Evolutionary conservation across 1,140 invertebrate species (phyloP), one percentile per base, ranked within the genome.

Genomic region (Papilio polyxenes): DNA sequence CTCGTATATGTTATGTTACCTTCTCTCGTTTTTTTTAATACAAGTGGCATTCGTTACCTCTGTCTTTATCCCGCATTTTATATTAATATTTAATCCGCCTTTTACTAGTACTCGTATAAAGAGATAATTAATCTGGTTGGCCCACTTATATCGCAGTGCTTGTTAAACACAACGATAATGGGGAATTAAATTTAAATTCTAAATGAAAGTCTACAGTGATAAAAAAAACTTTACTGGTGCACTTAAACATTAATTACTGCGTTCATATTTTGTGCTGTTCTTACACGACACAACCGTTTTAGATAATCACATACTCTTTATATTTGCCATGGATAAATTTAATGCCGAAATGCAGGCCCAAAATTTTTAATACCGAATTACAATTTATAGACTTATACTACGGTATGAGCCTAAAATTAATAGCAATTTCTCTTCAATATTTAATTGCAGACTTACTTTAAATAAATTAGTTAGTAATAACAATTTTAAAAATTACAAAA

Each of bases 141-240:
- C 65, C 65, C 31, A 72, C 65, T 72, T 72, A 37, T 37, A 72
- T 31, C 11, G 65, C 31, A 15, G 13, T 15, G 65, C 23, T 72
- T 72, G 31, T 72, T 72, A 72, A 72, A 15, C 65, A 72, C 65
- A 72, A 72, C 23, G 65, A 72, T 13, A 37, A 72, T 37, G 65
- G 40, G 65, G 31, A 37, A 15, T 72, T 13, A 65, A 31, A 37
- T 65, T 65, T 37, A 37, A 72, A 72, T 72, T 72, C 15, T 37
- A 72, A 72, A 72, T 72, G 31, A 7, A 40, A 72, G 65, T 15
- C 31, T 37, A 37, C 65, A 44, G 40, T 72, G 65, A 40, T 72
- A 72, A 37, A 72, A 72, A 2, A 72, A 72, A 2, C 11, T 72
- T 37, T 72, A 72, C 31, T 72, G 3, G 65, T 72, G 65, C 15